Evolutionary conservation across 1,140 invertebrate genomes (phyloP), one percentile per base, ranked within the genome.

Genomic region (Agrilus planipennis): DNA sequence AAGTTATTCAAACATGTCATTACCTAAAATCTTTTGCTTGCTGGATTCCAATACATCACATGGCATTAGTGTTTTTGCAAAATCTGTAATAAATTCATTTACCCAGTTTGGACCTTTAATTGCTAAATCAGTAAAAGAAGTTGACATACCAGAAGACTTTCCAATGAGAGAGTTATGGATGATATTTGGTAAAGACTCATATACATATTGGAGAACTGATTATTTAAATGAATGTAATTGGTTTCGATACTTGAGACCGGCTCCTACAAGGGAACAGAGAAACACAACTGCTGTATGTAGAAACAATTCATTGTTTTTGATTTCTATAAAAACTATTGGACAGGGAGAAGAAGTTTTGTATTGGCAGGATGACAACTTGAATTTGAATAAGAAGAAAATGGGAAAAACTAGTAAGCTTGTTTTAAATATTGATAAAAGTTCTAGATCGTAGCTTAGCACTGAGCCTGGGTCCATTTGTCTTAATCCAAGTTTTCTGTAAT

Each of bases 221-320:
- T 74, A 83, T 64, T 70, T 75, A n/a, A 61, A 76, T 17, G 68
- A 64, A 34, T 80, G 77, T 50, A 89, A 88, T 63, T 89, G 85
- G 85, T 72, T 85, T 55, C 70, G 83, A 42, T 87, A 77, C 59
- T 70, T 89, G 1, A 67, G 83, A 40, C 81, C 84, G n/a, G 81
- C 85, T 1, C 70, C 72, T 9, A 70, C 63, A 31, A 69, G 75
- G 39, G 71, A 76, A 32, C 71, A 81, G 34, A 71, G 79, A 44
- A 88, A 81, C 57, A 58, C 86, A 9, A 73, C 73, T 32, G 70
- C 80, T 19, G 70, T 82, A 23, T 70, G 68, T 23, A 72, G 73
- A 39, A 66, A 77, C 20, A 65, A 69, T 11, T 61, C 73, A 46
- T 63, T 87, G 18, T 82, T 73, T 63, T 78, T 85, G 55, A 70